A percentile compares a stretch with the other conserved stretches of the same genome.
These are phyloP conservation scores for Pseudorasbora parva DNA, from an alignment of 2,113 vertebrate genomes.

Conservation along the genomic window DNA sequence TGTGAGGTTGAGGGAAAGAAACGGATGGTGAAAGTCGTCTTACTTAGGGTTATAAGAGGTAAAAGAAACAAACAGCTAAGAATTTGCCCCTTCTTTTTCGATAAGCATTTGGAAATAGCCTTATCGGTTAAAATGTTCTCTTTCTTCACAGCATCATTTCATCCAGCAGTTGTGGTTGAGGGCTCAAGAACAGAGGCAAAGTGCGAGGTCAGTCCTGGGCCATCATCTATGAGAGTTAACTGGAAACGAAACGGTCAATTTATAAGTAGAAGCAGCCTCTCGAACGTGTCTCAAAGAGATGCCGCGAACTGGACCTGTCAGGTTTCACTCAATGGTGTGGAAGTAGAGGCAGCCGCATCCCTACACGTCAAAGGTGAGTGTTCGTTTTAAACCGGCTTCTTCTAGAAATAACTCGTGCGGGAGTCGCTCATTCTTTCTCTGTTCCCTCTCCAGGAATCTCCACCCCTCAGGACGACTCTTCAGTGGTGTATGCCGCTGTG, in stretches of 20 bases:
- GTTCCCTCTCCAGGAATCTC: slow-evolving; percentile 66
- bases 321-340: not conserved
- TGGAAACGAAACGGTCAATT: slow-evolving; percentile 63
- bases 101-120: not conserved
- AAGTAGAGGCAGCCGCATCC: slow-evolving; percentile 37
- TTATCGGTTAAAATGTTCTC: not conserved
- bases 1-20: slow-evolving; percentile 50
- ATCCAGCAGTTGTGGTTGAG: slow-evolving; percentile 46
- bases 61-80: slow-evolving; percentile 16
- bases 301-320: slow-evolving; percentile 71
- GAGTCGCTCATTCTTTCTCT: not conserved
- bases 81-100: not conserved
- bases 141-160: slow-evolving; percentile 64
- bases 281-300: slow-evolving; percentile 43
- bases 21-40: not conserved
- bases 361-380: slow-evolving; percentile 71
- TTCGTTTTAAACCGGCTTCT: not conserved
- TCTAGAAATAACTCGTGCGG: not conserved
- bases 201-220: slow-evolving; percentile 64
- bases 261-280: fast-evolving
- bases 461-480: slow-evolving; percentile 56
- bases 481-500: slow-evolving; percentile 66
- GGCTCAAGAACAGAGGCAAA: slow-evolving; percentile 44
- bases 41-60: slow-evolving; percentile 73
- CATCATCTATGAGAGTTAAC: fast-evolving